Evolutionary conservation across 2,888 invertebrate genomes (phyloP).

Genomic region (Ectemnius continuus): DNA sequence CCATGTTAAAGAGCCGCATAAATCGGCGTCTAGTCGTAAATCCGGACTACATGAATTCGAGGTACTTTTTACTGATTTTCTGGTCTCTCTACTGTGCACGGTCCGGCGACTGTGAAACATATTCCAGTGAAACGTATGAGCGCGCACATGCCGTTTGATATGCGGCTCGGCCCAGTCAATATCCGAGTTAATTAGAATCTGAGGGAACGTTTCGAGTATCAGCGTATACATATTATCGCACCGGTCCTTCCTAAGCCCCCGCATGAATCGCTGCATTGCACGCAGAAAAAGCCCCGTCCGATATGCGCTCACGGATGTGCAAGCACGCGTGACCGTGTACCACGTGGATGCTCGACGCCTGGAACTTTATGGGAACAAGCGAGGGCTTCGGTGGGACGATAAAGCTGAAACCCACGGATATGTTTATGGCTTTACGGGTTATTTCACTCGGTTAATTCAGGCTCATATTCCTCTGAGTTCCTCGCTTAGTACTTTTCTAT

Average conservation of each 20-base stretch:
- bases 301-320: constrained; percentile 1
- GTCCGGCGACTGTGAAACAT: constrained; percentile 2
- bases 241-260: constrained; percentile 19
- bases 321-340: no score
- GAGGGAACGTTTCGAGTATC: constrained; percentile 55
- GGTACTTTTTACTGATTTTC: constrained; percentile 31
- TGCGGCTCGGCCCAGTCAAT: constrained; percentile 49
- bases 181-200: constrained; percentile 66
- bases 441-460: constrained; percentile 8
- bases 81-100: constrained; percentile 5
- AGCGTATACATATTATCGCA: constrained; percentile 40
- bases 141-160: constrained; percentile 38
- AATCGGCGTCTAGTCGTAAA: no score
- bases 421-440: constrained; percentile 9
- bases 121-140: constrained; percentile 13
- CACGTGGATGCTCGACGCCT: background rate
- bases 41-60: constrained; percentile 39
- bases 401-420: constrained; percentile 14
- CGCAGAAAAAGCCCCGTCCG: constrained; percentile 5
- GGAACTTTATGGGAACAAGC: constrained; percentile 26
- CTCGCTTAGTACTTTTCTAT: no score
- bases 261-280: constrained; percentile 40
- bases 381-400: constrained; percentile 7
- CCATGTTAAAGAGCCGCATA: no score
- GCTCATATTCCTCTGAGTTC: background rate